Conservation (phyloP, 2,113 vertebrate genomes). For the Hemicordylus capensis region DNA sequence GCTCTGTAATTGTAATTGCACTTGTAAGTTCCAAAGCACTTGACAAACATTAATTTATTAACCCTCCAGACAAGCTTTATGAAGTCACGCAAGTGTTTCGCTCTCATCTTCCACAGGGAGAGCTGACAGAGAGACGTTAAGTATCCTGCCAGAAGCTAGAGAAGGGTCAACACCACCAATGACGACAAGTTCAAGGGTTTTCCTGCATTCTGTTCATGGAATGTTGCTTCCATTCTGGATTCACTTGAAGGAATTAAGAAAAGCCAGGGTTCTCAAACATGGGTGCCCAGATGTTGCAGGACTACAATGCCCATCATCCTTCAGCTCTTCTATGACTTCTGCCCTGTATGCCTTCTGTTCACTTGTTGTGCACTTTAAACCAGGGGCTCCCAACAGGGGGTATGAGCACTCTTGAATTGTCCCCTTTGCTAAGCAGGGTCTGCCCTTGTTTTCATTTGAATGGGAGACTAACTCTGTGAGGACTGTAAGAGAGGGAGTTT, state of each 20-base stretch:
- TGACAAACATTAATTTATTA: slow-evolving; percentile 30
- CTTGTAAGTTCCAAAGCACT: slow-evolving; percentile 15
- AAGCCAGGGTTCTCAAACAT: no score
- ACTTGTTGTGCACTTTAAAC: no score
- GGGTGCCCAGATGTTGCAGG: no score
- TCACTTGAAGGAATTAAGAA: background rate
- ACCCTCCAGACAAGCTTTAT: slow-evolving; percentile 18
- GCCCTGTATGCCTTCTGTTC: no score
- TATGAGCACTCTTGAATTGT: no score
- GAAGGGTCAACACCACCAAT: background rate
- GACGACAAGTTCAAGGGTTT: background rate
- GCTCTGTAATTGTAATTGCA: background rate
- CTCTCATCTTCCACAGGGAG: background rate
- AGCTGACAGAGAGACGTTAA: background rate
- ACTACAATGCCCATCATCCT: background rate
- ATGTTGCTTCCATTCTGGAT: background rate
- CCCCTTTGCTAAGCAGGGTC: no score
- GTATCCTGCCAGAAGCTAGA: background rate
- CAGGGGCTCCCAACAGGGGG: no score
- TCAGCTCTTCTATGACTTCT: background rate
- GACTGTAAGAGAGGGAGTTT: no score
- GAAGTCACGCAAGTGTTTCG: background rate
- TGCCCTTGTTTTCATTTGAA: no score
- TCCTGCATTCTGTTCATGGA: background rate
- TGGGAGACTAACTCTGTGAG: no score